Evolutionary conservation across 2,797 vertebrate genomes (phyloP), one percentile per base, ranked within the genome.

Genomic region (Sebastes dallii): DNA sequence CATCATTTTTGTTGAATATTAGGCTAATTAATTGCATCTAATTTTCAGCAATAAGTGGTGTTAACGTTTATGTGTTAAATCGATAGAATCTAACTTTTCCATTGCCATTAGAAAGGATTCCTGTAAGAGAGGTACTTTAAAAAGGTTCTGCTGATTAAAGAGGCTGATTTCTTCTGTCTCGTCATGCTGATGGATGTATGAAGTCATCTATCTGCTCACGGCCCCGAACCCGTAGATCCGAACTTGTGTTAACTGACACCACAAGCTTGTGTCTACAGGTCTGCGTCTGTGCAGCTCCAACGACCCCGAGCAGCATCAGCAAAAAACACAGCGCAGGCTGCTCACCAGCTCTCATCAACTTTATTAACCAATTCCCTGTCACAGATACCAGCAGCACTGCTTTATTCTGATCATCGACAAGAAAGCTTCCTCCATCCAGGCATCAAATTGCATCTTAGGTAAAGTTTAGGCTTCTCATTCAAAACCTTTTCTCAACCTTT

Each of bases 181-280:
- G 5, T 67, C 77, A 12, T 8, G 54, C 80, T 70, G 59, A 66
- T 72, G 80, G 81, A 82, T 22, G 60, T 66, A 4, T 32, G 94
- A 95, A 91, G 66, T 86, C 82, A 55, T 79, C 72, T 94, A 55
- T 79, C 72, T 94, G 96, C 97, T 96, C 91, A 91, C 93, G 93
- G 97, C 94, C 96, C 91, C 96, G 91, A 98, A 98, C 97, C 97
- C 96, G 96, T 98, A 98, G 97, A 98, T 98, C 97, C 96, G 96
- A 98, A 97, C 97, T 98, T 98, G 97, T 98, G 97, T 90, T 96
- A 94, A 91, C 94, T 93, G 89, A 89, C 91, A 92, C 78, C 97
- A 97, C 97, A 98, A 98, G 97, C 95, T 98, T 96, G 96, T 92
- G 93, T 98, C 97, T 98, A 97, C 94, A 96, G 97, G 97, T 97